Evolutionary conservation across 2,888 invertebrate species (phyloP).

Genomic region (Tetragonisca angustula): DNA sequence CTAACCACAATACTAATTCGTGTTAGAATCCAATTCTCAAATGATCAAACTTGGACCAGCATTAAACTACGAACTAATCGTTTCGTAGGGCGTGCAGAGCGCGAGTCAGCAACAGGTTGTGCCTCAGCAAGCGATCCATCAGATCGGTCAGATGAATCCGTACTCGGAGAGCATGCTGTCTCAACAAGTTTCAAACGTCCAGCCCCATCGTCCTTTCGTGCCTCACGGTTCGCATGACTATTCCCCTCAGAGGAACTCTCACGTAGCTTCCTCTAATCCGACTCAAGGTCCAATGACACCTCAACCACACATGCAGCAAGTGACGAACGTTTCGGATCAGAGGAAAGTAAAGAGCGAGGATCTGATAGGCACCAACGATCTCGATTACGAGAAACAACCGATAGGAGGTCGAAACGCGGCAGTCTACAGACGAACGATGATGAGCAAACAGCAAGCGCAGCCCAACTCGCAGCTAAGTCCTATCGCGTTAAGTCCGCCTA

Average conservation of each 20-base stretch:
- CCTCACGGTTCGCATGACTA: slow-evolving; percentile 46
- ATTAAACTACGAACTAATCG: slow-evolving; percentile 13
- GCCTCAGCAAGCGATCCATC: slow-evolving; percentile 21
- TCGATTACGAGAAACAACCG: slow-evolving; percentile 62
- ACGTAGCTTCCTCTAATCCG: background rate
- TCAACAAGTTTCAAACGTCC: slow-evolving; percentile 31
- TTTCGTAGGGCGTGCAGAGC: slow-evolving; percentile 13
- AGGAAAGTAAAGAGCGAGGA: background rate
- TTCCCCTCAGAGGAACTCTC: background rate
- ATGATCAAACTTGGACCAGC: background rate
- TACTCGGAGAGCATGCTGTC: slow-evolving; percentile 42
- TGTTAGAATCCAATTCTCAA: background rate
- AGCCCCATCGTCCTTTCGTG: slow-evolving; percentile 69
- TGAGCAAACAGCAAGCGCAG: slow-evolving; percentile 30
- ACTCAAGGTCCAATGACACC: background rate
- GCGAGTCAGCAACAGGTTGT: slow-evolving; percentile 52
- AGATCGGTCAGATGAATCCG: slow-evolving; percentile 43
- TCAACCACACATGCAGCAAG: background rate
- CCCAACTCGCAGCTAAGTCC: background rate
- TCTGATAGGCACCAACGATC: background rate
- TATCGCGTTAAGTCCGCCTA: background rate
- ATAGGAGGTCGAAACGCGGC: slow-evolving; percentile 61
- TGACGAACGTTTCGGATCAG: background rate
- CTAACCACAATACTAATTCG: background rate
- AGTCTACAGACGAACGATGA: slow-evolving; percentile 25